A percentile compares a stretch with the other conserved stretches of the same genome.
phyloP scores from a whole-genome alignment of 2,797 vertebrate species.

The Oreortyx pictus region DNA sequence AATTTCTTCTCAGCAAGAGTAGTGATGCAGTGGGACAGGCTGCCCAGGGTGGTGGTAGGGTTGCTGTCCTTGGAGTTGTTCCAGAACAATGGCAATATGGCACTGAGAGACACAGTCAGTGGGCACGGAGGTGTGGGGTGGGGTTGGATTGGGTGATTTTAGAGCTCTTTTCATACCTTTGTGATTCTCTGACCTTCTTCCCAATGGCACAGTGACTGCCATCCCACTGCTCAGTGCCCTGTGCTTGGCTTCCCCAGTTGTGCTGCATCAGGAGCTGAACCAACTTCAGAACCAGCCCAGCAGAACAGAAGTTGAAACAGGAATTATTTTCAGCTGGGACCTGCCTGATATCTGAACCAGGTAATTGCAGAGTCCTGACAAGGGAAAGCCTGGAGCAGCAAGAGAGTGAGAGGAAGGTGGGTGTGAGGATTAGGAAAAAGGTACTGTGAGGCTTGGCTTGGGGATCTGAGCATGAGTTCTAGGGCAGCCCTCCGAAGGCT shows the following conservation, averaged over 20 bases:
- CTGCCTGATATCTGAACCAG: background rate
- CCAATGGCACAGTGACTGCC: background rate
- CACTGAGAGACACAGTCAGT: no score
- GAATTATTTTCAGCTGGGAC: slow-evolving; percentile 31
- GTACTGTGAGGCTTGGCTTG: background rate
- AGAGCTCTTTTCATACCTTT: no score
- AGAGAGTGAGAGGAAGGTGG: background rate
- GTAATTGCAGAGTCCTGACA: fast-evolving
- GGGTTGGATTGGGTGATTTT: no score
- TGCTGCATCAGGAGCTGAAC: background rate
- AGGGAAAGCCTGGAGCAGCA: background rate
- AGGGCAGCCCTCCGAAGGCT: background rate
- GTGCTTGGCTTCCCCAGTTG: background rate
- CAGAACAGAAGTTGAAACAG: slow-evolving; percentile 7
- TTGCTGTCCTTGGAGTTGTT: no score
- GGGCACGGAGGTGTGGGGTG: no score
- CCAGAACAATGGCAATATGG: no score
- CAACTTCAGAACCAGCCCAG: slow-evolving; percentile 4
- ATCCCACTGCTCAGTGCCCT: background rate
- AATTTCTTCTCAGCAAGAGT: no score
- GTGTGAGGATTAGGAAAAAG: background rate
- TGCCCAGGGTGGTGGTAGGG: no score
- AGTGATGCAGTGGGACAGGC: no score
- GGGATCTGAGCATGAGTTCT: background rate
- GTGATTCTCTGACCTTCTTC: no score